These are phyloP conservation scores for Myrmecobius fasciatus DNA, from an alignment of 2,113 vertebrate genomes.

Conservation along the genomic window DNA sequence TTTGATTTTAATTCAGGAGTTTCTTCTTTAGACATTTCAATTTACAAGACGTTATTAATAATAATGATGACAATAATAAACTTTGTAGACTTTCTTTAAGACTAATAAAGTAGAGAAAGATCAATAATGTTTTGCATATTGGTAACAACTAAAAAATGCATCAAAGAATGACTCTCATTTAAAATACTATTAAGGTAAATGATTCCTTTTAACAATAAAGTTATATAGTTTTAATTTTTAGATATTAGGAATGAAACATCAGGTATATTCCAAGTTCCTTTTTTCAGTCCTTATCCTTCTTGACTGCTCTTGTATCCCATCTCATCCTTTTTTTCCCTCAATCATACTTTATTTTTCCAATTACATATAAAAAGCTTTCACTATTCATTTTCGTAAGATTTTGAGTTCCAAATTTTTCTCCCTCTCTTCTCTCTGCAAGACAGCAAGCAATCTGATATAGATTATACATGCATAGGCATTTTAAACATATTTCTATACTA, in stretches of 20 bases:
- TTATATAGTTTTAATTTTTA: constrained; percentile 38
- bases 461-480: too few relatives aligned
- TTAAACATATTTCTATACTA: too few relatives aligned
- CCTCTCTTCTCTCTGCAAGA: too few relatives aligned
- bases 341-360: too few relatives aligned
- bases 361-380: too few relatives aligned
- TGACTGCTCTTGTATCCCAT: background rate
- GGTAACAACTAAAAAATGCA: constrained; percentile 52
- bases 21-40: background rate
- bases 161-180: constrained; percentile 42
- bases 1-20: constrained; percentile 52
- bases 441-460: too few relatives aligned
- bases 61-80: constrained; percentile 39
- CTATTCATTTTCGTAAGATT: too few relatives aligned
- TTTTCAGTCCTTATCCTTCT: background rate
- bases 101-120: constrained; percentile 17
- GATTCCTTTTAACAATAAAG: background rate
- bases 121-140: constrained; percentile 33
- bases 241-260: background rate
- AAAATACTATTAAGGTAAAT: constrained; percentile 21
- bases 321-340: background rate
- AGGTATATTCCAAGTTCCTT: too few relatives aligned
- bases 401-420: too few relatives aligned
- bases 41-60: constrained; percentile 42
- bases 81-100: constrained; percentile 54